Conservation (phyloP, 2,888 invertebrate genomes). For the Cecidostiba fungosa region DNA sequence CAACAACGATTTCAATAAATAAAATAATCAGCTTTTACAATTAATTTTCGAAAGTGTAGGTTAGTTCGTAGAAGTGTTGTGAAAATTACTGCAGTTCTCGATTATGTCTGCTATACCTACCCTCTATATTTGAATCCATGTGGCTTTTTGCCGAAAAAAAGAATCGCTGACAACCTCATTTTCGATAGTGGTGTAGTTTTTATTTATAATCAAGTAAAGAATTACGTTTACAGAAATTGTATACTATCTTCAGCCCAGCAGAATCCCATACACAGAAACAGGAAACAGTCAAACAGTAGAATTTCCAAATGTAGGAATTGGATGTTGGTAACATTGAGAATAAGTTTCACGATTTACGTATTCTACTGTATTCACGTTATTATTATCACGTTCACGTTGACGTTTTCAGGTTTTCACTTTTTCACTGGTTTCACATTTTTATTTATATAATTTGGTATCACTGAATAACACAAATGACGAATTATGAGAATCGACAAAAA, state of each 20-base stretch:
- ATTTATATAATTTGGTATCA: conserved; percentile 13
- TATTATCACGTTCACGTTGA: no score
- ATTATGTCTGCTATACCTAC: conserved; percentile 36
- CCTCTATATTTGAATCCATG: conserved; percentile 63
- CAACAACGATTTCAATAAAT: background rate
- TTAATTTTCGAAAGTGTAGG: background rate
- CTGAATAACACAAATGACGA: conserved; percentile 27
- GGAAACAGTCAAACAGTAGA: no score
- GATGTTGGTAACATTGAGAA: no score
- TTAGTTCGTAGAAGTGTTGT: background rate
- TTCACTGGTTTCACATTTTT: background rate
- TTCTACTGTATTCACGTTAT: no score
- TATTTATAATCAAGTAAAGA: background rate
- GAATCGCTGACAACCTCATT: conserved; percentile 61
- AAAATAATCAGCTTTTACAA: background rate
- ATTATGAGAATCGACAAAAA: background rate
- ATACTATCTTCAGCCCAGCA: no score
- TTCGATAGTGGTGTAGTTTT: conserved; percentile 8
- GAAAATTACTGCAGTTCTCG: background rate
- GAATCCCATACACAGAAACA: no score
- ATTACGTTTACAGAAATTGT: no score
- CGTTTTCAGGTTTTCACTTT: no score
- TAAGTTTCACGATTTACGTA: no score
- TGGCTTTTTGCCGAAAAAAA: conserved; percentile 61
- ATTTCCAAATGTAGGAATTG: no score